These are phyloP conservation scores for Drosophila anomalata DNA, from an alignment of 2,888 invertebrate species.

Conservation along the genomic window DNA sequence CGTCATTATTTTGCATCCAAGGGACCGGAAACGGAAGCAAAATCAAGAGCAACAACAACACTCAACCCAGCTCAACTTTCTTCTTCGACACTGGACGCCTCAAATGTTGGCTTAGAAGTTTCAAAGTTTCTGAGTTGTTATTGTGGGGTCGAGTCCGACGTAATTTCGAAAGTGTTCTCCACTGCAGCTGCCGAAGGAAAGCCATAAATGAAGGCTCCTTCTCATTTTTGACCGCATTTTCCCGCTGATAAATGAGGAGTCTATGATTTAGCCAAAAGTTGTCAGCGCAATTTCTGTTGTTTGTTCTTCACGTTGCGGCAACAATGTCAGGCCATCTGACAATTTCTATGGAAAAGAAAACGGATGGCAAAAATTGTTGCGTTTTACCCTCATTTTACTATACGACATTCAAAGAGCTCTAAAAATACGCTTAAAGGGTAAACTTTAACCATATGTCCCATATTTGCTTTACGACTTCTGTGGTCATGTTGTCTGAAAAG, in stretches of 20 bases:
- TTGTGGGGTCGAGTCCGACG: not conserved
- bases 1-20: conserved; percentile 64
- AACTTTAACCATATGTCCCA: conserved; percentile 17
- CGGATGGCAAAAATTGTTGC: conserved; percentile 17
- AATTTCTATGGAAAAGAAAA: not conserved
- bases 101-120: conserved; percentile 30
- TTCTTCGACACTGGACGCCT: conserved; percentile 26
- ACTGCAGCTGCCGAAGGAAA: conserved; percentile 19
- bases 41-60: conserved; percentile 27
- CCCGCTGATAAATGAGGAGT: conserved; percentile 27
- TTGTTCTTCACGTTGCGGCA: conserved; percentile 18
- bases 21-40: conserved; percentile 45
- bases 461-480: conserved; percentile 17
- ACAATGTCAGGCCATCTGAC: conserved; percentile 39
- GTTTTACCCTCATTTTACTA: not conserved
- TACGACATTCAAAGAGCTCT: conserved; percentile 15
- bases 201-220: conserved; percentile 7
- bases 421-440: conserved; percentile 5
- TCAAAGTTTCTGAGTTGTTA: conserved; percentile 8
- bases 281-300: conserved; percentile 13
- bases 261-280: conserved; percentile 39
- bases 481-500: conserved; percentile 1
- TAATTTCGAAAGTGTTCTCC: conserved; percentile 36
- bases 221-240: not conserved
- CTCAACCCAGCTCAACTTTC: conserved; percentile 15